These are phyloP conservation scores for Brachionus paranguensis DNA, from an alignment of 1,140 invertebrate species.

Conservation along the genomic window DNA sequence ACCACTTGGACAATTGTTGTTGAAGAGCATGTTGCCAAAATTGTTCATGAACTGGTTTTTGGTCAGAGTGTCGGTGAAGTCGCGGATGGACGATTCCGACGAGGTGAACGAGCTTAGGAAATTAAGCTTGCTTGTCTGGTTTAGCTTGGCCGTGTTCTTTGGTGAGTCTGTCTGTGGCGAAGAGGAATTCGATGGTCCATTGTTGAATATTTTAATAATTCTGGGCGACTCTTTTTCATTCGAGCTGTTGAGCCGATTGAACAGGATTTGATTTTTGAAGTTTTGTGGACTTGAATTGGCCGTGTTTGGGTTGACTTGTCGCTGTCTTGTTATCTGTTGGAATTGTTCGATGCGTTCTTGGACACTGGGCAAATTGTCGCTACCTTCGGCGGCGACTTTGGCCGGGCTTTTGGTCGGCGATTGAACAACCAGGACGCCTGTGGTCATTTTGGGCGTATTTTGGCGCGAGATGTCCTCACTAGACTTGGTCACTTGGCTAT, in stretches of 20 bases:
- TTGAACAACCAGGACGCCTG: not conserved
- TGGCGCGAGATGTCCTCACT: not conserved
- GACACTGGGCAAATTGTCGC: constrained; percentile 19
- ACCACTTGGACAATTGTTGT: not conserved
- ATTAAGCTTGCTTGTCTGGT: not conserved
- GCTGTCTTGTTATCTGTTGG: constrained; percentile 14
- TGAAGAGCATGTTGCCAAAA: not conserved
- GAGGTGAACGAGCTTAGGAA: not conserved
- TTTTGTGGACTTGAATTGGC: constrained; percentile 1
- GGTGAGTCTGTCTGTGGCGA: not conserved
- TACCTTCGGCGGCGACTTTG: not conserved
- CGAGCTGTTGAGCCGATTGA: not conserved
- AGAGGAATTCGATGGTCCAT: not conserved
- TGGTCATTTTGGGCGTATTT: not conserved
- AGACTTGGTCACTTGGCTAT: not conserved
- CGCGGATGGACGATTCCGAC: not conserved
- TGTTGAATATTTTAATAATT: constrained; percentile 1
- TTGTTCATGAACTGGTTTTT: not conserved
- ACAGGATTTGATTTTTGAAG: not conserved
- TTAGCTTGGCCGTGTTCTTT: not conserved
- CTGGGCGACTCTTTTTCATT: constrained; percentile 15
- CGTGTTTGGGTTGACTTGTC: not conserved
- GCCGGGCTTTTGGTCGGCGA: not conserved
- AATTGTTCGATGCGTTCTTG: constrained; percentile 38
- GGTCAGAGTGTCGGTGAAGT: not conserved